These are phyloP conservation scores for Numenius arquata DNA, from an alignment of 2,113 vertebrate genomes.

Conservation along the genomic window DNA sequence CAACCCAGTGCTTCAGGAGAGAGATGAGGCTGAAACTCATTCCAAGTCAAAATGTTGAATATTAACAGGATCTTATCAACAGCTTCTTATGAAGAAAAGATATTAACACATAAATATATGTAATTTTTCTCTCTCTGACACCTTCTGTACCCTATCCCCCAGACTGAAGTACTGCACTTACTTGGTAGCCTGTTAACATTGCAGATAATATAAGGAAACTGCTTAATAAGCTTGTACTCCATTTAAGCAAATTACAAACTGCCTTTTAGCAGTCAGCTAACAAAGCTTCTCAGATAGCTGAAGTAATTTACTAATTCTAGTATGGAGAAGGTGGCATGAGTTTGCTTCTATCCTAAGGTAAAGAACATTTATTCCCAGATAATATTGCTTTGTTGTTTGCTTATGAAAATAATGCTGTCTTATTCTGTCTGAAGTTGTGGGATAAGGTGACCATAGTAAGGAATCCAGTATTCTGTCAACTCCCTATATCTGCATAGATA, in stretches of 20 bases:
- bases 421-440: neutral
- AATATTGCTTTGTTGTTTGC: neutral
- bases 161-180: neutral
- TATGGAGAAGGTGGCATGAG: neutral
- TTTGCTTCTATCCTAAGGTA: neutral
- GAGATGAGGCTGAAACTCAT: neutral
- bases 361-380: neutral
- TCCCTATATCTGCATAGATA: neutral
- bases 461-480: neutral
- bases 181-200: neutral
- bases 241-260: neutral
- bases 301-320: neutral
- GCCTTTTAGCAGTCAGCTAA: neutral
- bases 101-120: neutral
- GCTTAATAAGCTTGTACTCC: neutral
- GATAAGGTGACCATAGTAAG: neutral
- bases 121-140: neutral
- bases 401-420: neutral
- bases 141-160: neutral
- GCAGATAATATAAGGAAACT: neutral
- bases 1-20: neutral
- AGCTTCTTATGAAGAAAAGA: neutral
- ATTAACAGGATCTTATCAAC: neutral
- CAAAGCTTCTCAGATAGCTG: neutral
- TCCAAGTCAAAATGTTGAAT: neutral